A percentile compares a stretch with the other conserved stretches of the same genome.
Evolutionary conservation across 2,888 invertebrate species (phyloP).

Genomic region (Dioctria linearis): DNA sequence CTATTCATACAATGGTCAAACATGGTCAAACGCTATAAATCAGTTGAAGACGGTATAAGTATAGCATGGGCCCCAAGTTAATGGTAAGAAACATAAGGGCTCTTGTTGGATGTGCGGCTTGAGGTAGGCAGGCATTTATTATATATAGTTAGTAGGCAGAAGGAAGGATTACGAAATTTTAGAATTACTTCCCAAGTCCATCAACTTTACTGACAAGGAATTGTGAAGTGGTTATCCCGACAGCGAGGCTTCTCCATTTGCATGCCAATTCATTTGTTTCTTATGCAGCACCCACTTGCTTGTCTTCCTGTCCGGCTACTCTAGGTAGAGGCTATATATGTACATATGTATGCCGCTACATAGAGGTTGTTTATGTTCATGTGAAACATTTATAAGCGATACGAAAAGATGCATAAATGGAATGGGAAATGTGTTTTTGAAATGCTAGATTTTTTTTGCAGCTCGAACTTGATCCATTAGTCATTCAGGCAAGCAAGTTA

Average conservation of each 20-base stretch:
- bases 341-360: neutral
- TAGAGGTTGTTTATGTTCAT: neutral
- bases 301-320: neutral
- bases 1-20: neutral
- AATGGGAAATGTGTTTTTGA: constrained; percentile 15
- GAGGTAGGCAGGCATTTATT: no score
- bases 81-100: neutral
- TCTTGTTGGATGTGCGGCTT: no score
- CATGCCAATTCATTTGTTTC: constrained; percentile 44
- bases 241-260: constrained; percentile 33
- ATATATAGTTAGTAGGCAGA: neutral
- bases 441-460: constrained; percentile 31
- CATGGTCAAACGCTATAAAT: constrained; percentile 46
- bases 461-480: constrained; percentile 42
- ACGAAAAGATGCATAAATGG: constrained; percentile 8
- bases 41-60: neutral
- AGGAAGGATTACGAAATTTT: neutral
- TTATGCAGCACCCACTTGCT: constrained; percentile 26
- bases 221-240: neutral
- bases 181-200: neutral
- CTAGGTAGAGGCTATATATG: neutral
- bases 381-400: neutral
- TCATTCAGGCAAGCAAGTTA: constrained; percentile 21
- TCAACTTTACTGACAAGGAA: neutral
- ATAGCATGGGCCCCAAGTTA: no score